Evolutionary conservation across 2,113 vertebrate species (phyloP).

Genomic region (Jacana jacana): DNA sequence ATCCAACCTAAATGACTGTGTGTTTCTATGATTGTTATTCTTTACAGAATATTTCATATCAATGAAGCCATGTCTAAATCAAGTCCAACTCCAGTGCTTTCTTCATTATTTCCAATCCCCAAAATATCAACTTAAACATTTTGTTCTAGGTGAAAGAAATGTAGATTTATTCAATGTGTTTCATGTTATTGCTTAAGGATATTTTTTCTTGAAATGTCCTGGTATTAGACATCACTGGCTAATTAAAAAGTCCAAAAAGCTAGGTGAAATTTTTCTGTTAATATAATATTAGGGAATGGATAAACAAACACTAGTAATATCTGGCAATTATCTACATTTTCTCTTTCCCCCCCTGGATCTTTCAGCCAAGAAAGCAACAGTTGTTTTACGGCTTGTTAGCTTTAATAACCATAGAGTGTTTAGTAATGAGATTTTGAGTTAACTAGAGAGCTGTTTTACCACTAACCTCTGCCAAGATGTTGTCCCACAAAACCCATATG

Average conservation of each 20-base stretch:
- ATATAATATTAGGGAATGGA: not conserved
- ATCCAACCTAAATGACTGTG: not conserved
- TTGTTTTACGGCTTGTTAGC: constrained; percentile 2
- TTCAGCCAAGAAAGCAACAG: not conserved
- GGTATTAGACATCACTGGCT: not conserved
- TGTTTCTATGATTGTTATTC: not conserved
- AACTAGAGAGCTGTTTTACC: not conserved
- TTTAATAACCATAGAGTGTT: not conserved
- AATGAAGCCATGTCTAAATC: not conserved
- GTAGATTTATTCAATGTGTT: not conserved
- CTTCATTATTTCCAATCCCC: not conserved
- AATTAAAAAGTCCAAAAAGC: not conserved
- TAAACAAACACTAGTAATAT: not conserved
- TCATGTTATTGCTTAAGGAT: not conserved
- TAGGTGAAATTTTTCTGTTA: not conserved
- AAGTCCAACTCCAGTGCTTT: not conserved
- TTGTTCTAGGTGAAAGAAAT: not conserved
- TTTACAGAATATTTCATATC: not conserved
- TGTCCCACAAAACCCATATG: not conserved
- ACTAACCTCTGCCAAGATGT: not conserved
- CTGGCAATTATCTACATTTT: not conserved
- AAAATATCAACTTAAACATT: not conserved
- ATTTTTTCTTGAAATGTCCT: not conserved
- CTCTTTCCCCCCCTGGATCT: not conserved
- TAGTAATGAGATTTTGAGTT: not conserved